phyloP scores from a whole-genome alignment of 2,888 invertebrate genomes.

The Cephus pulcher region DNA sequence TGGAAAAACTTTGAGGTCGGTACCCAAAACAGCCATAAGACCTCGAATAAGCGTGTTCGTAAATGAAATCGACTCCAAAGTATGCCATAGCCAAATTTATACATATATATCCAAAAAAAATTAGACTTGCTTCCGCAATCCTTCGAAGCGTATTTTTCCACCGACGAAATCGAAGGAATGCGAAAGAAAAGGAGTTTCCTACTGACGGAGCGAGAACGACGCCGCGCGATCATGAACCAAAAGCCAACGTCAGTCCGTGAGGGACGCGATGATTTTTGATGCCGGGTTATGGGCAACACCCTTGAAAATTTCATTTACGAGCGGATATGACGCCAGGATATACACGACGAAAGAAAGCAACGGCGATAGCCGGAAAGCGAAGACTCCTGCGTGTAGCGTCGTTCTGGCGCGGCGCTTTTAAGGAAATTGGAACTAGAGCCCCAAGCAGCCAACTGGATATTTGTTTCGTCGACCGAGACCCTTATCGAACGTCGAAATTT shows the following conservation, averaged over 20 bases:
- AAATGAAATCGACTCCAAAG: too few species aligned
- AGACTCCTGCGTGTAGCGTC: not conserved
- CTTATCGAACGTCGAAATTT: not conserved
- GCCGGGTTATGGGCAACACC: not conserved
- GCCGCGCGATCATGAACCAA: not conserved
- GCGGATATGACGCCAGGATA: slow-evolving; percentile 25
- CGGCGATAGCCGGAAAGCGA: not conserved
- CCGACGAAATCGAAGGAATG: not conserved
- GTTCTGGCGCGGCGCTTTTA: slow-evolving; percentile 24
- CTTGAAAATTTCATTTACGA: slow-evolving; percentile 31
- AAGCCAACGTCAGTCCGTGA: not conserved
- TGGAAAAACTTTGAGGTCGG: too few species aligned
- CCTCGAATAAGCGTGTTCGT: too few species aligned
- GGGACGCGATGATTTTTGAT: not conserved
- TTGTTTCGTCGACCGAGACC: not conserved
- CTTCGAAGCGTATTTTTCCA: not conserved
- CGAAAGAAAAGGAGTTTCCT: not conserved
- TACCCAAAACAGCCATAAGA: too few species aligned
- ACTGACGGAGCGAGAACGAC: not conserved
- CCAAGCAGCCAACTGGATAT: not conserved
- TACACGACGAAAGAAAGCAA: slow-evolving; percentile 9
- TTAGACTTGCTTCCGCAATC: not conserved
- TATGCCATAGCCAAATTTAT: too few species aligned
- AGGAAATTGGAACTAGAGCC: slow-evolving; percentile 24
- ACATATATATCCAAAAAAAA: too few species aligned